A percentile compares a stretch with the other conserved stretches of the same genome.
Evolutionary conservation across 2,113 vertebrate species (phyloP).

Genomic region (Tylochromis polylepis): DNA sequence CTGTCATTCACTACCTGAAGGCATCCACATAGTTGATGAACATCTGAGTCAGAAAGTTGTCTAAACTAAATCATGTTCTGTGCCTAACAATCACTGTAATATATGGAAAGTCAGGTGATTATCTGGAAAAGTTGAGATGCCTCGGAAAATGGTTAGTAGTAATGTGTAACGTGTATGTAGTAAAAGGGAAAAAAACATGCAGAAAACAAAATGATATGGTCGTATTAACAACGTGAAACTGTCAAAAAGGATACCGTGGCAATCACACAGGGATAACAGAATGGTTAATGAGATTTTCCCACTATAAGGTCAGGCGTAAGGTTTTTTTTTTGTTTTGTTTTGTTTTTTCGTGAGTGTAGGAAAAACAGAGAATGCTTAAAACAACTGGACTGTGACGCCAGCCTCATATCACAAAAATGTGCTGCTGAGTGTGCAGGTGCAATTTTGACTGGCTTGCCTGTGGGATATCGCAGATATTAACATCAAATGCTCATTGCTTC

Average conservation of each 20-base stretch:
- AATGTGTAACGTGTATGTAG: conserved; percentile 10
- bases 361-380: background rate
- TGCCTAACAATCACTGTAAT: background rate
- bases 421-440: background rate
- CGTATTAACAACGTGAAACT: background rate
- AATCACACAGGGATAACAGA: background rate
- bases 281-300: background rate
- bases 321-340: too few species aligned
- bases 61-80: background rate
- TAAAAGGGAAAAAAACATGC: conserved; percentile 1
- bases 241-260: background rate
- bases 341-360: background rate
- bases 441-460: background rate
- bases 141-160: conserved; percentile 28
- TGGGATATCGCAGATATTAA: background rate
- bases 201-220: background rate
- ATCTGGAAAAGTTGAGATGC: background rate
- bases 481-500: background rate
- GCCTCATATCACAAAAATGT: background rate
- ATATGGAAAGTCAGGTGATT: background rate
- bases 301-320: background rate
- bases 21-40: background rate
- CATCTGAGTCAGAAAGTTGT: background rate
- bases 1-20: background rate
- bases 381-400: background rate